A percentile compares a stretch with the other conserved stretches of the same genome.
Evolutionary conservation across 1,140 invertebrate species (phyloP).

Genomic region (Bradysia coprophila): DNA sequence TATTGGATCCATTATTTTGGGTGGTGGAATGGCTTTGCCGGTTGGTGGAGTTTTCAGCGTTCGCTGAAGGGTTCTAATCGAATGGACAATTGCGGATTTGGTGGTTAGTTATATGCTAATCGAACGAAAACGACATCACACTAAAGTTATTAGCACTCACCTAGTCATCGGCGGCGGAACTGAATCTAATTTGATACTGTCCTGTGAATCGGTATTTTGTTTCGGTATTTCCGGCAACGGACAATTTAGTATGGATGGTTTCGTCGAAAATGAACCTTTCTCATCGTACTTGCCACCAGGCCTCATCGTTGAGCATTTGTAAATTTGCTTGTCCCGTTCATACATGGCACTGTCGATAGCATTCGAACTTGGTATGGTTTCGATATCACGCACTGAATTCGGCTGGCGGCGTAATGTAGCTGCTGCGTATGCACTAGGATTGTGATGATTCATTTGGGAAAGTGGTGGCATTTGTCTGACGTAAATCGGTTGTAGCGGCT

Average conservation of each 20-base stretch:
- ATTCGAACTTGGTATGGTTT: conserved; percentile 11
- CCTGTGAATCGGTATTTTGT: conserved; percentile 8
- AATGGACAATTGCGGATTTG: neutral
- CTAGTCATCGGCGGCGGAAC: neutral
- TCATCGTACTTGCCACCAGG: conserved; percentile 23
- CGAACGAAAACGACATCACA: neutral
- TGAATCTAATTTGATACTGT: neutral
- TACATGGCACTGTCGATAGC: conserved; percentile 17
- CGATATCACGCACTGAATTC: conserved; percentile 6
- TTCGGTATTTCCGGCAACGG: conserved; percentile 23
- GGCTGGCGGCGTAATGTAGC: neutral
- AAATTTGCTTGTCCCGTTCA: conserved; percentile 23
- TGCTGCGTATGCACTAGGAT: neutral
- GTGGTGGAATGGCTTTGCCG: conserved; percentile 23
- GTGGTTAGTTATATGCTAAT: neutral
- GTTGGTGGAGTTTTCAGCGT: conserved; percentile 23
- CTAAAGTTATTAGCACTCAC: neutral
- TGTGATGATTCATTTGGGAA: neutral
- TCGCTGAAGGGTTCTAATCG: conserved; percentile 19
- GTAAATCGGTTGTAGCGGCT: conserved; percentile 6
- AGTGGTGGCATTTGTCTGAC: neutral
- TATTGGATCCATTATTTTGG: conserved; percentile 16
- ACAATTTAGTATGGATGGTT: conserved; percentile 23
- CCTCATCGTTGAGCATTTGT: conserved; percentile 21
- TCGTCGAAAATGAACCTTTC: conserved; percentile 11